Evolutionary conservation across 2,888 invertebrate genomes (phyloP).

Genomic region (Pristionchus arcanus): DNA sequence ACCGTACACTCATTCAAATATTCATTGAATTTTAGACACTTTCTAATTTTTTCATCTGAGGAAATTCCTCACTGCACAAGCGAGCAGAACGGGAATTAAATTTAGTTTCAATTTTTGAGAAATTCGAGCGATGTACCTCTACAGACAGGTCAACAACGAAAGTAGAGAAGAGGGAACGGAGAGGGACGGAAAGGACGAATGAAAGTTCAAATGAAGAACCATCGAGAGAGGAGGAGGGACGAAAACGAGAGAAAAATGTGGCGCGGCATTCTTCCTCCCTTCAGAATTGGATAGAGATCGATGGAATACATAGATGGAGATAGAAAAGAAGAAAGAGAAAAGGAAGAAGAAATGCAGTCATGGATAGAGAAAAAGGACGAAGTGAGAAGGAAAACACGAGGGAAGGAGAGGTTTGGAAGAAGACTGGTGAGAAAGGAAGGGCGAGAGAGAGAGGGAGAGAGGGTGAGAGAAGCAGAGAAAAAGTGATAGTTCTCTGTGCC

Average conservation of each 20-base stretch:
- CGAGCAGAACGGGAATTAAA: not conserved
- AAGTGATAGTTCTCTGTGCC: not conserved
- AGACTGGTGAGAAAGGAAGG: not conserved
- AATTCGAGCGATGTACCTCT: not conserved
- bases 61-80: not conserved
- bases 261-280: not conserved
- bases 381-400: not conserved
- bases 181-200: not conserved
- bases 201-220: constrained; percentile 18
- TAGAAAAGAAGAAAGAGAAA: constrained; percentile 35
- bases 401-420: not conserved
- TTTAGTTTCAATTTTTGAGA: not conserved
- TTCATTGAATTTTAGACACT: not conserved
- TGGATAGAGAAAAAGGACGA: not conserved
- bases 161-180: constrained; percentile 27
- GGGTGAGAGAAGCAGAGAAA: constrained; percentile 32
- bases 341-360: not conserved
- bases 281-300: constrained; percentile 47
- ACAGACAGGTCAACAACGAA: not conserved
- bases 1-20: not conserved
- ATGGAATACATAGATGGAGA: constrained; percentile 31
- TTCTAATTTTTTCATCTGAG: too few relatives aligned
- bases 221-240: not conserved
- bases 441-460: constrained; percentile 23
- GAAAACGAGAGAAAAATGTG: not conserved